Conservation (phyloP, 1,140 invertebrate genomes). For the Neodiprion virginianus region DNA sequence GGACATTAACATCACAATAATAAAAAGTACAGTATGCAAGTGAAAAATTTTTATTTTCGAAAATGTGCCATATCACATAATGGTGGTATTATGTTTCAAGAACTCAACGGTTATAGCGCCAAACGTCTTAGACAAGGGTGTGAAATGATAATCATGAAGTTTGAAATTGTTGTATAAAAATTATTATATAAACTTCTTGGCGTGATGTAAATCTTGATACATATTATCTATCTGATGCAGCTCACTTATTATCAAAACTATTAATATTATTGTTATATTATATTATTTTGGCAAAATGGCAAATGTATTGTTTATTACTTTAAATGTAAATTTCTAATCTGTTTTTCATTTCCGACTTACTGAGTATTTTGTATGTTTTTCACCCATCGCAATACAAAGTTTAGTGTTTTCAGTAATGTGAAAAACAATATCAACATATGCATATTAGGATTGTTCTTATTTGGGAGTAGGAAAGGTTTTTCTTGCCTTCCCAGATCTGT, state of each 20-base stretch:
- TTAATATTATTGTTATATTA: conserved; percentile 35
- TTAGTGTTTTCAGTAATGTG: no score
- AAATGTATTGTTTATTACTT: conserved; percentile 27
- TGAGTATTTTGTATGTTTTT: no score
- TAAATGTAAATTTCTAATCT: conserved; percentile 26
- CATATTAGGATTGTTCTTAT: no score
- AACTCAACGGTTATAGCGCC: not conserved
- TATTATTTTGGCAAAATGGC: conserved; percentile 5
- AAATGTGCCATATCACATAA: conserved; percentile 42
- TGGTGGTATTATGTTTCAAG: not conserved
- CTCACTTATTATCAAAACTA: conserved; percentile 14
- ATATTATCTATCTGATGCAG: no score
- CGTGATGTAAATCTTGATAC: no score
- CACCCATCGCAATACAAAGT: no score
- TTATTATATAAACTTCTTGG: conserved; percentile 25
- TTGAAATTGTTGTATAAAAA: conserved; percentile 15
- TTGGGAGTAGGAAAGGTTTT: no score
- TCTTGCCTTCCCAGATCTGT: no score
- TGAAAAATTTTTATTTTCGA: conserved; percentile 24
- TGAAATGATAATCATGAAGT: not conserved
- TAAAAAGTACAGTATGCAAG: conserved; percentile 16
- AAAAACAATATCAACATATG: no score
- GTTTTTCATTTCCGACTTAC: not conserved
- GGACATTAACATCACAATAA: conserved; percentile 31
- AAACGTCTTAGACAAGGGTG: no score